Evolutionary conservation across 2,113 vertebrate genomes (phyloP).

Genomic region (Phaetusa simplex): DNA sequence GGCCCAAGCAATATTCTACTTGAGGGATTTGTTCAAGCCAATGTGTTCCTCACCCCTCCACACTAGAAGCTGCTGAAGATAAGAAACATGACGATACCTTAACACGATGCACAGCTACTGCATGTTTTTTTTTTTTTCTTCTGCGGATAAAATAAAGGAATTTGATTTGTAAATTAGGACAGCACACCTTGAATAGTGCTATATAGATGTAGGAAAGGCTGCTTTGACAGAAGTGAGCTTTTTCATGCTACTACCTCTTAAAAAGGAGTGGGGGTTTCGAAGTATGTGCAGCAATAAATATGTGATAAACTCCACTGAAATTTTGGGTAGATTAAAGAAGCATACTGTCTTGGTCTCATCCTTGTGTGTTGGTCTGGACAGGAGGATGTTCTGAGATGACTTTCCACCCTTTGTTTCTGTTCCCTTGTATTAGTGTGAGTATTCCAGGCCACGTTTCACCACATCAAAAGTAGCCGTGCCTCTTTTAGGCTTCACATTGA

Average conservation of each 20-base stretch:
- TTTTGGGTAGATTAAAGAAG: not conserved
- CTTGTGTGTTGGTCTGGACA: not conserved
- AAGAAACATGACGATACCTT: not conserved
- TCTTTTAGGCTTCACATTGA: not conserved
- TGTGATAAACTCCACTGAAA: not conserved
- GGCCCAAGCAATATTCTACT: not conserved
- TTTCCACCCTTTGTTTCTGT: not conserved
- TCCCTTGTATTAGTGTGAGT: not conserved
- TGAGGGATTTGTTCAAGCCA: not conserved
- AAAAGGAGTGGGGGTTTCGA: not conserved
- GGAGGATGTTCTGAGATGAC: not conserved
- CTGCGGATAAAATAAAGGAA: not conserved
- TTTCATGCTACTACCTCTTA: not conserved
- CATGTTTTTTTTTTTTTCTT: not conserved
- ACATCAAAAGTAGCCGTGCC: not conserved
- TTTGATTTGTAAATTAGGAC: not conserved
- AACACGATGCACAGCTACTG: not conserved
- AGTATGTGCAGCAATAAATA: not conserved
- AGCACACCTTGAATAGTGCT: not conserved
- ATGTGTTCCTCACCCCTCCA: not conserved
- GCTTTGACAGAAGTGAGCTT: not conserved
- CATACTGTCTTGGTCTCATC: not conserved
- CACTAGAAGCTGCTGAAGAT: not conserved
- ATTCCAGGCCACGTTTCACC: not conserved
- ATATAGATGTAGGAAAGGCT: not conserved